These are phyloP conservation scores for Xiphydria camelus DNA, from an alignment of 2,888 invertebrate species.

Conservation along the genomic window DNA sequence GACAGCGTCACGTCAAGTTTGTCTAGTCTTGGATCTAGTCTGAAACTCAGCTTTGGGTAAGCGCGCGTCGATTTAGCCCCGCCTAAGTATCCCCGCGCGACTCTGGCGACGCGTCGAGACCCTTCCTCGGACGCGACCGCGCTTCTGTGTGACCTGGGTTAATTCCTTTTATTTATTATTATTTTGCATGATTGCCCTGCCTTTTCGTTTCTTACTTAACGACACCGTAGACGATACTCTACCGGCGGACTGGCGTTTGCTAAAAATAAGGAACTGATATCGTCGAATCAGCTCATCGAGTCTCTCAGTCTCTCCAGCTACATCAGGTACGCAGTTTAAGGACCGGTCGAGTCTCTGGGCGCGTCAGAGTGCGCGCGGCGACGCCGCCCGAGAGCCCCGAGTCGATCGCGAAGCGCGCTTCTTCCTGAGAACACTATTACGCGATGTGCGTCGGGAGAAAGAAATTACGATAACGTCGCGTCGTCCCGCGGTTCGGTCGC, in stretches of 20 bases:
- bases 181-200: slow-evolving; percentile 38
- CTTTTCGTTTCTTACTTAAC: slow-evolving; percentile 25
- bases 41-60: slow-evolving; percentile 86
- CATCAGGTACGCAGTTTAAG: slow-evolving; percentile 52
- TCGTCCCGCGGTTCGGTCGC: no score
- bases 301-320: slow-evolving; percentile 53
- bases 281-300: slow-evolving; percentile 51
- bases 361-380: no score
- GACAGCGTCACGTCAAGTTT: slow-evolving; percentile 72
- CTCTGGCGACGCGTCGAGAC: no score
- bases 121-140: no score
- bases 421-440: no score
- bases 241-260: slow-evolving; percentile 50
- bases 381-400: no score
- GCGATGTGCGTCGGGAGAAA: no score
- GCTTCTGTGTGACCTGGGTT: neutral
- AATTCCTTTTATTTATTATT: slow-evolving; percentile 22
- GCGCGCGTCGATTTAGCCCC: no score
- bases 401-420: no score
- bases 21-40: slow-evolving; percentile 78
- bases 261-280: slow-evolving; percentile 51
- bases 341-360: no score
- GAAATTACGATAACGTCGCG: no score
- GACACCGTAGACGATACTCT: slow-evolving; percentile 48
- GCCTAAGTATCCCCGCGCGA: no score